Conservation (phyloP, 64 coral and sea anemone species). For the Porites australiensis region DNA sequence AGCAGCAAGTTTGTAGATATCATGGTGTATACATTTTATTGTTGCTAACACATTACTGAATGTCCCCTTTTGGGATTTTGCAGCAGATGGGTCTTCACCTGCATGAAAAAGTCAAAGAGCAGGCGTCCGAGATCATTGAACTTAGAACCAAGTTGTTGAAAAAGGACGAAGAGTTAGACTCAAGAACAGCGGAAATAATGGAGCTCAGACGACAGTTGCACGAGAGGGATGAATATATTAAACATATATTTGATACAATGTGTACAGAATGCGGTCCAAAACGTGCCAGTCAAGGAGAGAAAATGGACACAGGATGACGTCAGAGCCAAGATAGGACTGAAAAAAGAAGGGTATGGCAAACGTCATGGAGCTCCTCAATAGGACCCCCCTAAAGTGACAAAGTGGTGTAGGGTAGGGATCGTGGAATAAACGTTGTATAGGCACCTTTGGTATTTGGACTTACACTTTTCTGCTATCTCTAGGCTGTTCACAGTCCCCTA, state of each 20-base stretch:
- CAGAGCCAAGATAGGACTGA: not conserved
- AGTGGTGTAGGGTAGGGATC: not conserved
- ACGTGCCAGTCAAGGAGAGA: constrained; percentile 30
- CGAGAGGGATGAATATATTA: constrained; percentile 68
- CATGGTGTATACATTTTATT: not conserved
- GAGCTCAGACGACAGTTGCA: constrained; percentile 70
- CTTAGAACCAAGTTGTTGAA: constrained; percentile 59
- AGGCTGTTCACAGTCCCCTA: too few relatives aligned
- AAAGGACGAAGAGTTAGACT: constrained; percentile 79
- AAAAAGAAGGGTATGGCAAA: not conserved
- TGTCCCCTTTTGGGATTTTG: not conserved
- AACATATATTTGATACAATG: constrained; percentile 45
- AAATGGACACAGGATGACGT: constrained; percentile 42
- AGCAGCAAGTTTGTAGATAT: not conserved
- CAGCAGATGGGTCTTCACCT: constrained; percentile 59
- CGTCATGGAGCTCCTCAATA: not conserved
- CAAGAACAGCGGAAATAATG: constrained; percentile 42
- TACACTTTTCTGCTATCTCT: too few relatives aligned
- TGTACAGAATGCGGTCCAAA: constrained; percentile 59
- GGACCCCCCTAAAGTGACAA: not conserved
- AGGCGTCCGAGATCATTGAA: constrained; percentile 76
- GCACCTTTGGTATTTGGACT: too few relatives aligned
- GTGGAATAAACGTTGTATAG: not conserved
- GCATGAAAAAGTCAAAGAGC: constrained; percentile 73
- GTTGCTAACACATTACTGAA: too few relatives aligned